Evolutionary conservation across 1,140 invertebrate species (phyloP).

Genomic region (Drosophila yakuba): DNA sequence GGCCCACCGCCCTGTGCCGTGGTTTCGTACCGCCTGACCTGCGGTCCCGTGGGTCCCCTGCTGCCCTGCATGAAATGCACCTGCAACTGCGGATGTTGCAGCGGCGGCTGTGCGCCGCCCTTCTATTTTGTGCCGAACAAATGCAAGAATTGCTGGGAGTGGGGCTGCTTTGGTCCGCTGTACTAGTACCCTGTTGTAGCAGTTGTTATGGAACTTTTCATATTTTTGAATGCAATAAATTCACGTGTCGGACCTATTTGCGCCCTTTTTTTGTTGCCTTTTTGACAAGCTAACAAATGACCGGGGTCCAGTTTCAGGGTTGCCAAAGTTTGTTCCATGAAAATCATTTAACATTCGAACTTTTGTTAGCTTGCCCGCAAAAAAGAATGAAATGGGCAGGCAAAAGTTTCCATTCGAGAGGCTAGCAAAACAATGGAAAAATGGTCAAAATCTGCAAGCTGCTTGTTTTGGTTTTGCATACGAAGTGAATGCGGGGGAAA

Average conservation of each 20-base stretch:
- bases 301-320: slow-evolving; percentile 30
- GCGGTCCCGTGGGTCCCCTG: slow-evolving; percentile 57
- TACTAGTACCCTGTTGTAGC: slow-evolving; percentile 54
- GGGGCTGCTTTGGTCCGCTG: slow-evolving; percentile 61
- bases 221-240: slow-evolving; percentile 69
- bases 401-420: slow-evolving; percentile 32
- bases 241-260: slow-evolving; percentile 44
- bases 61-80: slow-evolving; percentile 50
- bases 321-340: slow-evolving; percentile 47
- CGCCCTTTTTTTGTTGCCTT: slow-evolving; percentile 2
- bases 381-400: slow-evolving; percentile 1
- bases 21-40: slow-evolving; percentile 53
- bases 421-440: slow-evolving; percentile 38
- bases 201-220: slow-evolving; percentile 46
- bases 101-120: slow-evolving; percentile 39
- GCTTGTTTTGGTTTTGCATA: slow-evolving; percentile 54
- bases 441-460: slow-evolving; percentile 43
- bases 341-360: slow-evolving; percentile 62
- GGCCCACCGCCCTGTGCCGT: slow-evolving; percentile 45
- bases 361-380: slow-evolving; percentile 22
- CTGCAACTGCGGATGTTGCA: slow-evolving; percentile 25
- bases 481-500: slow-evolving; percentile 11
- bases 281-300: slow-evolving; percentile 61
- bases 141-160: slow-evolving; percentile 60
- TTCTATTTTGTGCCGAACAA: slow-evolving; percentile 61